Evolutionary conservation across 2,113 vertebrate genomes (phyloP), one percentile per base, ranked within the genome.

Genomic region (Python bivittatus): DNA sequence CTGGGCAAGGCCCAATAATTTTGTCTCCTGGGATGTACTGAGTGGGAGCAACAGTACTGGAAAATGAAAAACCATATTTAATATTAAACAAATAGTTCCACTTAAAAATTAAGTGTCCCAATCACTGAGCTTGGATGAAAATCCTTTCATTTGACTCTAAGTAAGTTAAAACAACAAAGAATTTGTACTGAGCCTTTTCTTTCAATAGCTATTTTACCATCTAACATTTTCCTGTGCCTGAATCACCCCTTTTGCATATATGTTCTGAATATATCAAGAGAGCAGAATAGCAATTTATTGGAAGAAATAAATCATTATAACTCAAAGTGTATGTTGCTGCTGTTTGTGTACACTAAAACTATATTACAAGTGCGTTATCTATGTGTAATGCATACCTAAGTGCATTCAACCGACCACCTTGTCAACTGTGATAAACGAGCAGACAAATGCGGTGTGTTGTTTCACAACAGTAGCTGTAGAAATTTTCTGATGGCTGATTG

Each of bases 21-120:
- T 42, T 86, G 91, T 93, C 92, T 87, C 93, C 91, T 79, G 92
- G 88, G 60, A 86, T 95, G 60, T 60, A 27, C 68, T 95, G 92
- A 58, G 84, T 68, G 53, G 86, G 79, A 94, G 27, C 64, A 84
- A 58, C 72, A 0, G 38, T 61, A 6, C 33, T 93, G 38, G 52
- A 83, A 95, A 95, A 94, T 90, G 7, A 92, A 95, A 94, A 93
- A 13, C 93, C 96, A 38, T 93, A 93, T 97, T 93, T 90, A 93
- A 97, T 95, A 90, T 86, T 86, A 94, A 96, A 94, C 96, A 95
- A 95, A 96, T 97, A 93, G 93, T 93, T 93, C 95, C 97, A 97
- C 96, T 97, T 97, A 97, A 97, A 96, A 97, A 95, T 93, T 95
- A 95, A 42, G 87, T 94, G 91, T 86, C 93, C 96, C 95, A 94